Conservation (phyloP, 2,113 vertebrate genomes). For the Psammodynastes pulverulentus region DNA sequence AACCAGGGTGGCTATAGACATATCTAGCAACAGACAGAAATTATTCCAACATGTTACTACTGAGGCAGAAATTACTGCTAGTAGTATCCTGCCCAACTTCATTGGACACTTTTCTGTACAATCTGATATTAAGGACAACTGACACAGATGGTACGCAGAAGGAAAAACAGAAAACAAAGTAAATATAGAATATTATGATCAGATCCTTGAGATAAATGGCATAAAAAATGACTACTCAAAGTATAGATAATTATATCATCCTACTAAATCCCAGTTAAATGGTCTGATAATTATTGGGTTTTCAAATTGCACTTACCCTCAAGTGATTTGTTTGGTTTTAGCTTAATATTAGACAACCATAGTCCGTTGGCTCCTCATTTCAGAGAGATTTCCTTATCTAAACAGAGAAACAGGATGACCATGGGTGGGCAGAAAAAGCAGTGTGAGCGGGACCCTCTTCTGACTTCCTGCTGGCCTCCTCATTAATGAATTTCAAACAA, state of each 20-base stretch:
- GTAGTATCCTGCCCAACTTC: neutral
- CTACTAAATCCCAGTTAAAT: neutral
- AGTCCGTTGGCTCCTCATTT: neutral
- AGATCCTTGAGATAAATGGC: neutral
- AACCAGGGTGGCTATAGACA: neutral
- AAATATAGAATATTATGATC: neutral
- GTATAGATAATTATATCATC: neutral
- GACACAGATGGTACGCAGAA: neutral
- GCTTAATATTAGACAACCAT: neutral
- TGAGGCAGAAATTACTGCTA: neutral
- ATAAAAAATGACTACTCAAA: neutral
- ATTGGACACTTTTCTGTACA: neutral
- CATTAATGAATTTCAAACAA: neutral
- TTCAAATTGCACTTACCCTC: neutral
- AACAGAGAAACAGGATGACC: neutral
- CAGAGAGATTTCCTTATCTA: neutral
- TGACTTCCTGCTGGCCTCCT: neutral
- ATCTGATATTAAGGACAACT: neutral
- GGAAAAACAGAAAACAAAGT: too few relatives aligned
- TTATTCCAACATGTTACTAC: neutral
- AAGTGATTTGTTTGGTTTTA: neutral
- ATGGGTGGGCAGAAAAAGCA: neutral
- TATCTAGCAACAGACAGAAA: neutral
- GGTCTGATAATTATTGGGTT: neutral
- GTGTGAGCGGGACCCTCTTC: neutral